Evolutionary conservation across 2,888 invertebrate genomes (phyloP).

Genomic region (Auanema sp.): DNA sequence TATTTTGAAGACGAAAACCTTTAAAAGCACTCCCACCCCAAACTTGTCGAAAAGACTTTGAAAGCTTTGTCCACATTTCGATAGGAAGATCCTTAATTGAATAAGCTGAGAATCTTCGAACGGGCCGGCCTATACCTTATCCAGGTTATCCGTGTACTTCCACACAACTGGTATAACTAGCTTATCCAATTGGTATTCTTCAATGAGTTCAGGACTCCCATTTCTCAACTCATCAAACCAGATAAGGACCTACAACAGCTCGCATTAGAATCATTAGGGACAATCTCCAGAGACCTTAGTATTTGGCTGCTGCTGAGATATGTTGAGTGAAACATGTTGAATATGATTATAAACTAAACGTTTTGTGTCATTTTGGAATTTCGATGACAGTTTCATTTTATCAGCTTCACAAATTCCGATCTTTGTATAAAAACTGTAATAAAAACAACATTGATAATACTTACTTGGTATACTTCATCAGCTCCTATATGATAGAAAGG

Average conservation of each 20-base stretch:
- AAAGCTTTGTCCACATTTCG: conserved; percentile 47
- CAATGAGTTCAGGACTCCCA: conserved; percentile 28
- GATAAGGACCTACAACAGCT: conserved; percentile 37
- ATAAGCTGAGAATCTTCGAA: neutral
- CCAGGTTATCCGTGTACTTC: conserved; percentile 45
- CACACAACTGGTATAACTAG: conserved; percentile 46
- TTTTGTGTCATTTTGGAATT: conserved; percentile 37
- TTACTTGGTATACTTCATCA: conserved; percentile 66
- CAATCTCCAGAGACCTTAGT: conserved; percentile 30
- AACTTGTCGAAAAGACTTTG: conserved; percentile 72
- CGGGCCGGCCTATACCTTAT: conserved; percentile 14
- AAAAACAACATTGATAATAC: conserved; percentile 12
- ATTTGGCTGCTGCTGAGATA: conserved; percentile 33
- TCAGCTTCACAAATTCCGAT: conserved; percentile 49
- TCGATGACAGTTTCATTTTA: conserved; percentile 29
- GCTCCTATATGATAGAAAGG: conserved; percentile 72
- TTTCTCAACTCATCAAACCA: conserved; percentile 48
- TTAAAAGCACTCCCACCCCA: conserved; percentile 79
- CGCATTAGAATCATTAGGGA: neutral
- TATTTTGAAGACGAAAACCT: conserved; percentile 63
- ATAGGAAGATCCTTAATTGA: conserved; percentile 32
- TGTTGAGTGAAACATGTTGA: conserved; percentile 29
- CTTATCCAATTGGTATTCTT: conserved; percentile 35
- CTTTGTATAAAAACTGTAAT: conserved; percentile 20
- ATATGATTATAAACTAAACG: conserved; percentile 44